Base-by-base conservation (phyloP, 2,888 invertebrate species). In the Theristus sp. region DNA sequence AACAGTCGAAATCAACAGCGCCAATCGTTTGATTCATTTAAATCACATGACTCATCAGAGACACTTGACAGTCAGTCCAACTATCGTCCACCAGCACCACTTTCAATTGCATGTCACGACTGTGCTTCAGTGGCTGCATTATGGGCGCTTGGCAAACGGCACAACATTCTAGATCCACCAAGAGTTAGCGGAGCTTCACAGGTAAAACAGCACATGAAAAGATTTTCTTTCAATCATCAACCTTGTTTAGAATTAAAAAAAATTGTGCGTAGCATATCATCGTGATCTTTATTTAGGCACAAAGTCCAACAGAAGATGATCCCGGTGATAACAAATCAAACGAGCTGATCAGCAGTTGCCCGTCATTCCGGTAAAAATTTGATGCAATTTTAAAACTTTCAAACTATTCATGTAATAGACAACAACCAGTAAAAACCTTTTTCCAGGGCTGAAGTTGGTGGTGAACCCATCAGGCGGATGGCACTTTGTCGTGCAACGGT, bases 371-470 rank as follows among this genome's bases (percentile, higher is more conserved):
- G 66, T 66, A 26, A 38, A 30, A 54, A 28, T 20, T n/a, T n/a
- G n/a, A n/a, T n/a, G n/a, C n/a, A n/a, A n/a, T n/a, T n/a, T n/a
- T n/a, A n/a, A n/a, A n/a, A n/a, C n/a, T n/a, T n/a, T n/a, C n/a
- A n/a, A n/a, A n/a, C n/a, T n/a, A n/a, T n/a, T n/a, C n/a, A n/a
- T n/a, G n/a, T n/a, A n/a, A n/a, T n/a, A n/a, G n/a, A n/a, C 28
- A 24, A 31, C 28, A 60, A 57, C 30, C n/a, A 24, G 29, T 2
- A n/a, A 31, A 22, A n/a, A 61, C 28, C 28, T 63, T 62, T 31
- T 60, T 63, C 10, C 56, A 66, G 70, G 52, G 72, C 71, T 63
- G 72, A 72, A 62, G 64, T 71, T 52, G 71, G 72, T 38, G 64
- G 64, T 55, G 72, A 72, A 62, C 71, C 70, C 46, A 65, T 67